These are phyloP conservation scores for Sebastolobus alascanus DNA, from an alignment of 2,797 vertebrate genomes.

Conservation along the genomic window DNA sequence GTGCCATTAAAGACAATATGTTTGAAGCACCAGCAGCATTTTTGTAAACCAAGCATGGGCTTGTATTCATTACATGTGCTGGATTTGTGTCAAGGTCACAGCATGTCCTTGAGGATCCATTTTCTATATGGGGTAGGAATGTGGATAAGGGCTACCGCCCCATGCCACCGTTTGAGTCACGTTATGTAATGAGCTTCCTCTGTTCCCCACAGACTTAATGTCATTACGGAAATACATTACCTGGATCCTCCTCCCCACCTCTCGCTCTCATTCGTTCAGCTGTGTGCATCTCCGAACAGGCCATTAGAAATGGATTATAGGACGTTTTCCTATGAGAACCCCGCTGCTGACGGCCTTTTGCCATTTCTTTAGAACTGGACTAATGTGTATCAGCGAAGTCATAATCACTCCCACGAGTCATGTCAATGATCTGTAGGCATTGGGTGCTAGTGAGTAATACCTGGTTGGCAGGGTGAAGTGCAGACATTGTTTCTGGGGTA, in stretches of 20 bases:
- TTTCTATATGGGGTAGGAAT: constrained; percentile 59
- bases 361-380: constrained; percentile 62
- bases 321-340: constrained; percentile 67
- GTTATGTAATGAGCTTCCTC: constrained; percentile 79
- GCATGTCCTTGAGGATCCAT: constrained; percentile 72
- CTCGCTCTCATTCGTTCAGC: constrained; percentile 54
- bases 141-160: constrained; percentile 48
- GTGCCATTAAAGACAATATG: not conserved
- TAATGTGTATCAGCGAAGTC: constrained; percentile 54
- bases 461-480: constrained; percentile 11
- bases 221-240: constrained; percentile 85
- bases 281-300: constrained; percentile 67
- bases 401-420: constrained; percentile 57
- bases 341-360: constrained; percentile 57
- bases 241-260: constrained; percentile 55
- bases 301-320: constrained; percentile 82
- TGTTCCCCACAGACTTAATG: constrained; percentile 77
- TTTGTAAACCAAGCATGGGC: not conserved
- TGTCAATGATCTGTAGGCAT: constrained; percentile 52
- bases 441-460: constrained; percentile 33
- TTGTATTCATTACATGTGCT: constrained; percentile 50
- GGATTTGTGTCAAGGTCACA: constrained; percentile 71
- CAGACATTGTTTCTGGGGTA: constrained; percentile 22
- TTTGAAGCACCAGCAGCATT: constrained; percentile 13
- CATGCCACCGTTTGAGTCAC: constrained; percentile 60